Evolutionary conservation across 2,113 vertebrate genomes (phyloP).

Genomic region (Mastomys natalensis): DNA sequence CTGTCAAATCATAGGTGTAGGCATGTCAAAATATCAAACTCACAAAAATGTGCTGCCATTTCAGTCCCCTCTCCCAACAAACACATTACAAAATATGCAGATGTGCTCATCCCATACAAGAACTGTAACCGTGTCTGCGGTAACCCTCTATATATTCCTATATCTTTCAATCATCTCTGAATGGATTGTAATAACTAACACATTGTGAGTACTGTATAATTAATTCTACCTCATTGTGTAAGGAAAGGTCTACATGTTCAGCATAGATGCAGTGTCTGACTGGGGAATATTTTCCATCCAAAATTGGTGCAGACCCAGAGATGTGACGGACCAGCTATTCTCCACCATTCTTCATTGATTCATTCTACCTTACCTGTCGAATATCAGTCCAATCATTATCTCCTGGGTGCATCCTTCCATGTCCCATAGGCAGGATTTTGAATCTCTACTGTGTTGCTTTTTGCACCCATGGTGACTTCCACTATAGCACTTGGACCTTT

Average conservation of each 20-base stretch:
- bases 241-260: background rate
- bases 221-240: background rate
- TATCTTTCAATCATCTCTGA: background rate
- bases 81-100: background rate
- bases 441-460: background rate
- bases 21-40: too few species aligned
- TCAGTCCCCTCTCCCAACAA: rapidly evolving
- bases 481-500: background rate
- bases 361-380: rapidly evolving
- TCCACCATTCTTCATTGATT: background rate
- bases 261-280: background rate
- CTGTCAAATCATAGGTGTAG: background rate
- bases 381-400: background rate
- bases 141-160: background rate
- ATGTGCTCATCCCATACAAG: background rate
- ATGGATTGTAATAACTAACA: background rate
- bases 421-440: background rate
- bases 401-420: background rate
- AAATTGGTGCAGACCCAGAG: background rate
- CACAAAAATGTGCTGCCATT: background rate
- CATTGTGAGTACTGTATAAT: background rate
- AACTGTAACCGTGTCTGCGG: background rate
- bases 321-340: background rate
- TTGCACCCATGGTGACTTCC: background rate
- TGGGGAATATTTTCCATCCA: background rate